These are phyloP conservation scores for Lepidotrigona ventralis DNA, from an alignment of 1,140 invertebrate species.

Conservation along the genomic window DNA sequence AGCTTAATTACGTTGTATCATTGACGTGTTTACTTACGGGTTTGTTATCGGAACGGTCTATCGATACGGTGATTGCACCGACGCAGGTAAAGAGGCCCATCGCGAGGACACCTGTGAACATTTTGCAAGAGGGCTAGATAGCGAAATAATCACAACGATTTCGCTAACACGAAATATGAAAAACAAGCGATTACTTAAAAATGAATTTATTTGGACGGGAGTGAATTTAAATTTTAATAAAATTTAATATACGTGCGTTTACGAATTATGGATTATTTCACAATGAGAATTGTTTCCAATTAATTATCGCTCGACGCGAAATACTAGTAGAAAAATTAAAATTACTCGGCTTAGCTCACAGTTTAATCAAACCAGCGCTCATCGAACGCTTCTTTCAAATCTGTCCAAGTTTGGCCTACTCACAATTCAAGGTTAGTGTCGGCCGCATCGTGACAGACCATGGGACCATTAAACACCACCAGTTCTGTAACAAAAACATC, in stretches of 20 bases:
- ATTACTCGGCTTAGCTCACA: background rate
- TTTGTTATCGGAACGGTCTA: slow-evolving; percentile 74
- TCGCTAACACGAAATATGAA: too few relatives aligned
- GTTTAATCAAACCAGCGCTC: background rate
- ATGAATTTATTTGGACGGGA: too few relatives aligned
- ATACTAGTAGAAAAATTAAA: too few relatives aligned
- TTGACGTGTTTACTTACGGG: slow-evolving; percentile 60
- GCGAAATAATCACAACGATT: too few relatives aligned
- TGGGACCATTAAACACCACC: slow-evolving; percentile 57
- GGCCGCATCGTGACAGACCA: slow-evolving; percentile 65
- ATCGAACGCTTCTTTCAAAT: background rate
- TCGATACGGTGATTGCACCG: slow-evolving; percentile 72
- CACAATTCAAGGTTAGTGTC: slow-evolving; percentile 59
- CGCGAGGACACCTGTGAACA: slow-evolving; percentile 63
- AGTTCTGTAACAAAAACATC: slow-evolving; percentile 58
- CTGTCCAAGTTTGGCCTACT: slow-evolving; percentile 30
- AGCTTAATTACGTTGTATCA: background rate
- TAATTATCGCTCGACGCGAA: too few relatives aligned
- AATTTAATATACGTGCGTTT: too few relatives aligned
- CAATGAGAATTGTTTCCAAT: too few relatives aligned
- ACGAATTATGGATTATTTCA: too few relatives aligned
- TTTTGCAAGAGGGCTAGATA: background rate
- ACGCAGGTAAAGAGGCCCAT: slow-evolving; percentile 62
- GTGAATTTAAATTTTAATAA: too few relatives aligned
- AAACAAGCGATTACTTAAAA: too few relatives aligned